Base-by-base conservation (phyloP, 2,888 invertebrate genomes). In the Stenoptilia bipunctidactyla region DNA sequence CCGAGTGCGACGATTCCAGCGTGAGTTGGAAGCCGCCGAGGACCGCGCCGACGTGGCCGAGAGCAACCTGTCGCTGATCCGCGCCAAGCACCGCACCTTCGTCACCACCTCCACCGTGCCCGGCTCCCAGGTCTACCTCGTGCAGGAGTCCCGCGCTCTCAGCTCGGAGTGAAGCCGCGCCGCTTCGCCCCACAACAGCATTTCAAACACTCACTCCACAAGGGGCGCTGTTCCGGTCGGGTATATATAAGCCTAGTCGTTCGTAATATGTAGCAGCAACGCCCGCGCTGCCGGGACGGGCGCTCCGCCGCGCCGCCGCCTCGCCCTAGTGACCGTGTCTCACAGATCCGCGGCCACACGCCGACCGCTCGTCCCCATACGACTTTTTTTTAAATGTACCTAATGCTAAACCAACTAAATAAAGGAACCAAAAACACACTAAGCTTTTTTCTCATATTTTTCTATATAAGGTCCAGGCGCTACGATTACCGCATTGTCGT, bases 71-170 rank as follows among this genome's bases (percentile, higher is more conserved):
- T 91, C 92, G 59, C 87, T 97, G 79, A 96, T 97, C 87, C 92
- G 97, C 66, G 96, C 97, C 86, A 97, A 98, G 88, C 97, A 97
- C 88, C 96, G 97, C 87, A 94, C 96, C 77, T 96, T 96, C 85
- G 96, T 96, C 68, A 96, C 96, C 87, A 94, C 95, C 76, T 93
- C 92, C 77, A 90, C 93, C 58, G 92, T 94, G 62, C 95, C 95
- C 79, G 94, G 94, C 63, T 94, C 94, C 67, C 93, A 93, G 85
- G 93, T 94, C 61, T 94, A 94, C 85, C 88, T 94, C 76, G 94
- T 94, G 55, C 93, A 93, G 86, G 94, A 94, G 85, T 90, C 92
- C 73, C 91, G 88, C 66, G 88, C 88, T 64, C 83, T 88, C 66
- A 79, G 80, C 79, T 58, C 79, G 50, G 82, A 82, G 68, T 72